Conservation (phyloP, 2,888 invertebrate species). For the Arrhopalites spinosus region DNA sequence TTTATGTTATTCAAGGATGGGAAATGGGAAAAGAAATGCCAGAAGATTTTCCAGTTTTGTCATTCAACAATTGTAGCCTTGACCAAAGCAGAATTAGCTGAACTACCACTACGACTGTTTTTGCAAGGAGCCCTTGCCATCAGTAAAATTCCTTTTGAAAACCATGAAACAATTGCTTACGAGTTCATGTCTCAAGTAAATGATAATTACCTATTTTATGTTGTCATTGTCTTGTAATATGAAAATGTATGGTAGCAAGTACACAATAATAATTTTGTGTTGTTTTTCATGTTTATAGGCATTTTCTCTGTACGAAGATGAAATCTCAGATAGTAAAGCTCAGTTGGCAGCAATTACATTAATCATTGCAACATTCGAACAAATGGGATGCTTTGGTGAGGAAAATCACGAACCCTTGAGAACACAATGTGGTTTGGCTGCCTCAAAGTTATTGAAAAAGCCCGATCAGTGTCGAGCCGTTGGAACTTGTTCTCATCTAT, state of each 20-base stretch:
- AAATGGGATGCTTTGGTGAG: slow-evolving; percentile 90
- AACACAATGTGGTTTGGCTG: slow-evolving; percentile 93
- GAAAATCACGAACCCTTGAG: slow-evolving; percentile 96
- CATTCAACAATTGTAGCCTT: slow-evolving; percentile 92
- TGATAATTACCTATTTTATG: background rate
- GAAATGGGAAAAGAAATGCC: slow-evolving; percentile 98
- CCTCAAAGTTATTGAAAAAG: slow-evolving; percentile 93
- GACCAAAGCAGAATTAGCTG: slow-evolving; percentile 93
- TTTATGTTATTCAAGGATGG: slow-evolving; percentile 95
- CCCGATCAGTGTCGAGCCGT: slow-evolving; percentile 98
- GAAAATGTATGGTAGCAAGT: background rate
- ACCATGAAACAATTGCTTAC: slow-evolving; percentile 96
- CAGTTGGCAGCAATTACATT: slow-evolving; percentile 94
- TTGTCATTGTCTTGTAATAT: background rate
- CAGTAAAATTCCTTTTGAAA: slow-evolving; percentile 88
- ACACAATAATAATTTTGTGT: too few relatives aligned
- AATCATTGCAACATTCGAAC: slow-evolving; percentile 93
- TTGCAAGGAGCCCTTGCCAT: slow-evolving; percentile 94
- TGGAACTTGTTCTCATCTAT: slow-evolving; percentile 90
- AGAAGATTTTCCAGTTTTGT: slow-evolving; percentile 97
- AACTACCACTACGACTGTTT: slow-evolving; percentile 89
- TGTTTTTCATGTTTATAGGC: slow-evolving; percentile 65
- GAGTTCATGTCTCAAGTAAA: slow-evolving; percentile 89
- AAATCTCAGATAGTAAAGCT: slow-evolving; percentile 95
- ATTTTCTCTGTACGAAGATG: slow-evolving; percentile 97